These are phyloP conservation scores for Pyxicephalus adspersus DNA, from an alignment of 2,113 vertebrate genomes.

Conservation along the genomic window DNA sequence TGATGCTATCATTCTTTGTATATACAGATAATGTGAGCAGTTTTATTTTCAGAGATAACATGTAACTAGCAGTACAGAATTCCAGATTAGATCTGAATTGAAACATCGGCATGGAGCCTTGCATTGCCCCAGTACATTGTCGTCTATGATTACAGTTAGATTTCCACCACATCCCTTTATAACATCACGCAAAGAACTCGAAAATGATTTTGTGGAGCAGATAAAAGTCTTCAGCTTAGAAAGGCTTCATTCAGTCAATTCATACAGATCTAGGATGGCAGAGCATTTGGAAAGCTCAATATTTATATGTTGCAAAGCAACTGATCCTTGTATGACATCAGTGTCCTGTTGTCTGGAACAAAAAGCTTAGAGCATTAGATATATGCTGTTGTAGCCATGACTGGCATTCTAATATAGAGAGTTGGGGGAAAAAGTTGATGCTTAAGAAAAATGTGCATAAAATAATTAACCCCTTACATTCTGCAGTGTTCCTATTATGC, in stretches of 20 bases:
- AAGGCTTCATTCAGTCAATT: constrained; percentile 8
- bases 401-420: too few relatives aligned
- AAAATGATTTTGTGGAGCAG: neutral
- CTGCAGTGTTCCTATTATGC: too few relatives aligned
- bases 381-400: neutral
- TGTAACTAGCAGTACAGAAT: too few relatives aligned
- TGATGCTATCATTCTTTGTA: too few relatives aligned
- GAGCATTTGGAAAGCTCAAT: constrained; percentile 48
- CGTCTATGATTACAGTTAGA: neutral
- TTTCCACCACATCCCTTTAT: neutral
- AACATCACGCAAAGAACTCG: neutral
- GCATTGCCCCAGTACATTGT: neutral
- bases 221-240: neutral
- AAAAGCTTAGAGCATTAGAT: neutral
- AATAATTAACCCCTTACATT: too few relatives aligned
- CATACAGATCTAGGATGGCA: neutral
- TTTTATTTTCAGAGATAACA: too few relatives aligned
- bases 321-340: neutral
- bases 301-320: constrained; percentile 45
- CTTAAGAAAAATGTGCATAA: too few relatives aligned
- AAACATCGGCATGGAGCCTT: neutral
- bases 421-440: too few relatives aligned
- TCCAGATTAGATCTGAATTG: too few relatives aligned
- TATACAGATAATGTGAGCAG: too few relatives aligned
- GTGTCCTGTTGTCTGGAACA: neutral